These are phyloP conservation scores for Cryptotermes secundus DNA, from an alignment of 1,140 invertebrate genomes.

Conservation along the genomic window DNA sequence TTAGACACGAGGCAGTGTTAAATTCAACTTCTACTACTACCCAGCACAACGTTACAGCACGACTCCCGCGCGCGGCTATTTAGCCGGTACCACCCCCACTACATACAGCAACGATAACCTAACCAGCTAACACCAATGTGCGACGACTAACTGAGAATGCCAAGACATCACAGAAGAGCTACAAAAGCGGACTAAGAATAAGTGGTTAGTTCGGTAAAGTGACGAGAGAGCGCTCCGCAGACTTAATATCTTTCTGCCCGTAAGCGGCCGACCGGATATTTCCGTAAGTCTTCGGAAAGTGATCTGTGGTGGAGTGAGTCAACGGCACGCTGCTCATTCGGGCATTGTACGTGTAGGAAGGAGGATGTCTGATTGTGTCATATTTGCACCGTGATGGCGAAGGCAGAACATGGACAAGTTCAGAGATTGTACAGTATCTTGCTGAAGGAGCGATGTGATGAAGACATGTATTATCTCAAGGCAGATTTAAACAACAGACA, in stretches of 20 bases:
- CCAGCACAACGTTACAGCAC: too few relatives aligned
- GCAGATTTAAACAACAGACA: too few relatives aligned
- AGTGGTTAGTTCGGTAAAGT: neutral
- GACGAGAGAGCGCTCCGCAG: neutral
- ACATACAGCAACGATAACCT: neutral
- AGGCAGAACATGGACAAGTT: too few relatives aligned
- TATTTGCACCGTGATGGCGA: too few relatives aligned
- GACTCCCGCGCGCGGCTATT: too few relatives aligned
- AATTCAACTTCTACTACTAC: too few relatives aligned
- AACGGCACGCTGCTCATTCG: neutral
- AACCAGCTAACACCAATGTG: neutral
- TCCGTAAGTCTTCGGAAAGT: neutral
- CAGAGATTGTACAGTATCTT: too few relatives aligned
- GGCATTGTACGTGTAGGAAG: neutral
- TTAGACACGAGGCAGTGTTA: too few relatives aligned
- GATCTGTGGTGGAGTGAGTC: neutral
- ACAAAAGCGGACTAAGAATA: neutral
- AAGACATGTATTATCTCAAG: too few relatives aligned
- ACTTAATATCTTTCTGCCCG: neutral
- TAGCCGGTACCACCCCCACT: neutral
- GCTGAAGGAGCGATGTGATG: neutral
- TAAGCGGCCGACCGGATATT: neutral
- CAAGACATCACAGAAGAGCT: neutral
- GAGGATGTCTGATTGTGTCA: too few relatives aligned
- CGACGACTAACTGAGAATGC: neutral